phyloP scores from a whole-genome alignment of 2,888 invertebrate species.

The Hyalella azteca region DNA sequence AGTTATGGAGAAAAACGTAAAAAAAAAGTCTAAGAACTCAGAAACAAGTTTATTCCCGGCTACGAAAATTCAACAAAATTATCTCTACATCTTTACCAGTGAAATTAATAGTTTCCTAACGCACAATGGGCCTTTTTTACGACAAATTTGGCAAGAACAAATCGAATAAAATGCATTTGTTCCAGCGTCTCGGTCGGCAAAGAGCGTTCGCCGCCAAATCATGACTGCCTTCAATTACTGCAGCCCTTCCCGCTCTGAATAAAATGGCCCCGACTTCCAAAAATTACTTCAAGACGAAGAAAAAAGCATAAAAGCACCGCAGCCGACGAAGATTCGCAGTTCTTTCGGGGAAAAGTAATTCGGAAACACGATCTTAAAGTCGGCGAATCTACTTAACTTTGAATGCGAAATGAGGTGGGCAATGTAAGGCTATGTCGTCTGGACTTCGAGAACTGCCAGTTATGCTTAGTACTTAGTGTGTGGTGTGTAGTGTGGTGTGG shows the following conservation, averaged over 20 bases:
- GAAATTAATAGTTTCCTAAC: too few relatives aligned
- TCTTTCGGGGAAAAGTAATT: constrained; percentile 35
- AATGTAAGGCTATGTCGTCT: background rate
- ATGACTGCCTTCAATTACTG: constrained; percentile 16
- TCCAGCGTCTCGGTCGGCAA: background rate
- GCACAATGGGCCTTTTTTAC: too few relatives aligned
- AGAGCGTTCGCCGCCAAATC: background rate
- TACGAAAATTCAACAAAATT: too few relatives aligned
- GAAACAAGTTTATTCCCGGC: too few relatives aligned
- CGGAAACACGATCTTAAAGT: constrained; percentile 19
- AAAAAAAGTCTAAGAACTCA: too few relatives aligned
- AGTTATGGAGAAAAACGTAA: too few relatives aligned
- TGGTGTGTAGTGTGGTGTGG: background rate
- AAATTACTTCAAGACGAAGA: background rate
- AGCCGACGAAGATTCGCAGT: background rate
- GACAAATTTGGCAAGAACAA: too few relatives aligned
- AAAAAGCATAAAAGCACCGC: background rate
- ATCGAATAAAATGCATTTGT: background rate
- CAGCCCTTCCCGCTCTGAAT: constrained; percentile 6
- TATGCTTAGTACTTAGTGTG: background rate
- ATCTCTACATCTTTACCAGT: too few relatives aligned
- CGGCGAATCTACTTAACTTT: background rate
- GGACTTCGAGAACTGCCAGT: background rate
- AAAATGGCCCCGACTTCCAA: constrained; percentile 18
- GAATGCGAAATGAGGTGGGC: background rate